phyloP scores from a whole-genome alignment of 2,797 vertebrate genomes.

The Esox lucius region DNA sequence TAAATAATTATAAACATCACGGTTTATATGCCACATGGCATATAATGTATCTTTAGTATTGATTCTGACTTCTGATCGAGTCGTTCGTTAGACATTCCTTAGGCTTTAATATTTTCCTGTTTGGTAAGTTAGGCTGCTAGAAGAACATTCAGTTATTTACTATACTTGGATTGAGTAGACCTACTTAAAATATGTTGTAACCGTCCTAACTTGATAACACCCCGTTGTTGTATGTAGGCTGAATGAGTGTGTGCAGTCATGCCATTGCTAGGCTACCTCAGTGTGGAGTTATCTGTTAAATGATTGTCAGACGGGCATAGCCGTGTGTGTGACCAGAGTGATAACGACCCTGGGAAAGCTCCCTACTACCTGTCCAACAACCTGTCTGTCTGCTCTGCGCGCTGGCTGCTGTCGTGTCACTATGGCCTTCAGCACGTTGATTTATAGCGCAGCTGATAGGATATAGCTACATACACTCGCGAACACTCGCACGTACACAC shows the following conservation, averaged over 20 bases:
- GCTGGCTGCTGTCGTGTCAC: constrained; percentile 70
- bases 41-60: neutral
- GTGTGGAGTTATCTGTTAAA: constrained; percentile 73
- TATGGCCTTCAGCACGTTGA: constrained; percentile 85
- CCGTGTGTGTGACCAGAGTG: constrained; percentile 47
- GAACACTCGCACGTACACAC: neutral
- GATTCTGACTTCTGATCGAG: neutral
- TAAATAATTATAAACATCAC: neutral
- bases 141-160: neutral
- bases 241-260: constrained; percentile 17
- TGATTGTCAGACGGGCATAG: constrained; percentile 62
- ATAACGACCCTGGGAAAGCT: constrained; percentile 77
- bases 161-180: neutral
- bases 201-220: neutral
- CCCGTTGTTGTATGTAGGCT: constrained; percentile 20
- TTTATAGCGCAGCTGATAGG: constrained; percentile 76
- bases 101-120: neutral
- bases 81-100: neutral
- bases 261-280: constrained; percentile 16
- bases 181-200: neutral
- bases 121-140: neutral
- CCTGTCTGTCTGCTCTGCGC: constrained; percentile 16
- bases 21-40: neutral
- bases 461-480: neutral
- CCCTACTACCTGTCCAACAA: constrained; percentile 23